Evolutionary conservation across 2,113 vertebrate species (phyloP).

Genomic region (Psittacus erithacus): DNA sequence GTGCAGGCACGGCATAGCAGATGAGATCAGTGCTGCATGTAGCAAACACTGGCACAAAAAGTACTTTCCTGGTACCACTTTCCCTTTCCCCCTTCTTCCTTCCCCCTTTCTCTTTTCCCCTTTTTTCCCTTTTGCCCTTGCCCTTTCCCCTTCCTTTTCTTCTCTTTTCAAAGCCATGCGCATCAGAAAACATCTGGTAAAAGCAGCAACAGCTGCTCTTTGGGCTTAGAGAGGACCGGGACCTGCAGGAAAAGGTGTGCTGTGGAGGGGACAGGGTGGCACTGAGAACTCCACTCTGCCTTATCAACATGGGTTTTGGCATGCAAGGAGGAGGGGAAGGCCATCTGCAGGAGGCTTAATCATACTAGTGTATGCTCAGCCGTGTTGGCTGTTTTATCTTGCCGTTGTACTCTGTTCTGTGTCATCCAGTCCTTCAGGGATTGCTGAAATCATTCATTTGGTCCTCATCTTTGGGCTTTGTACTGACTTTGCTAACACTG

Average conservation of each 20-base stretch:
- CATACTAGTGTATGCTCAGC: not conserved
- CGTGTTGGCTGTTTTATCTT: not conserved
- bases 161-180: not conserved
- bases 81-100: too few species aligned
- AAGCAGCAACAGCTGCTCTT: not conserved
- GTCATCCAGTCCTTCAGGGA: not conserved
- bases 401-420: not conserved
- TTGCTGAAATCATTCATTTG: not conserved
- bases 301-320: not conserved
- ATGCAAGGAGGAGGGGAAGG: not conserved
- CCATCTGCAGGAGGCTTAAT: not conserved
- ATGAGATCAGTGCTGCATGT: accelerated
- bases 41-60: not conserved
- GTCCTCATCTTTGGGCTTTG: not conserved
- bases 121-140: not conserved
- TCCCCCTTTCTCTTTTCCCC: too few species aligned
- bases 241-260: not conserved
- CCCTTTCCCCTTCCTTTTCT: accelerated
- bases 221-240: not conserved
- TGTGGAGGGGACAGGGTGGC: not conserved
- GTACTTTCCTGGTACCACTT: not conserved
- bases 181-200: not conserved
- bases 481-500: not conserved
- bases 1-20: not conserved
- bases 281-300: not conserved